phyloP scores from a whole-genome alignment of 1,140 invertebrate species.

The Calosoma granatense region DNA sequence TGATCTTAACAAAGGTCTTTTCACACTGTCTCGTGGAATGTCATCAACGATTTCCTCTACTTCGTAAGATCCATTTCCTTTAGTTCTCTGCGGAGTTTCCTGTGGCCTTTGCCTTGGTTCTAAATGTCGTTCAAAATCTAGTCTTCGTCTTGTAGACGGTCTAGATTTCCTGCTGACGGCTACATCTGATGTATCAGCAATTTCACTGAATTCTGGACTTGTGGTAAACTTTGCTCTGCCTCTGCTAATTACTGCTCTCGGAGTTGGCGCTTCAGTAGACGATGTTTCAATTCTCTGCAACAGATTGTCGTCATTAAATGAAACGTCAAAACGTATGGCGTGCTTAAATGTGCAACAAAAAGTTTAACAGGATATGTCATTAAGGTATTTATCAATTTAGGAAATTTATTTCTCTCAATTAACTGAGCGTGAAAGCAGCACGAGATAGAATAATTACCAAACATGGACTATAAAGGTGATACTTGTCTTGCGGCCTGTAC shows the following conservation, averaged over 20 bases:
- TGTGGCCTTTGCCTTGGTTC: constrained; percentile 11
- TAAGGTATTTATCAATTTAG: no score
- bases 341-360: no score
- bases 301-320: no score
- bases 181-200: constrained; percentile 13
- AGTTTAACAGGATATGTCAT: no score
- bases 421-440: no score
- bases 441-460: no score
- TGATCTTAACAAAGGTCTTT: constrained; percentile 20
- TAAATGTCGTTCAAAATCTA: constrained; percentile 7
- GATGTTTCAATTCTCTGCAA: constrained; percentile 22
- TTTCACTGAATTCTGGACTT: constrained; percentile 21
- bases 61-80: constrained; percentile 20
- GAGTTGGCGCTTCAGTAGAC: constrained; percentile 14
- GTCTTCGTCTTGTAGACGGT: constrained; percentile 2
- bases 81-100: constrained; percentile 7
- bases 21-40: constrained; percentile 20
- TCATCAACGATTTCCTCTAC: constrained; percentile 31
- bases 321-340: no score
- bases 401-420: no score
- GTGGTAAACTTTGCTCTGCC: constrained; percentile 27
- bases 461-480: no score
- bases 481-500: no score
- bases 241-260: constrained; percentile 19
- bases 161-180: neutral